phyloP scores from a whole-genome alignment of 2,113 vertebrate species.

The Oncorhynchus masou region DNA sequence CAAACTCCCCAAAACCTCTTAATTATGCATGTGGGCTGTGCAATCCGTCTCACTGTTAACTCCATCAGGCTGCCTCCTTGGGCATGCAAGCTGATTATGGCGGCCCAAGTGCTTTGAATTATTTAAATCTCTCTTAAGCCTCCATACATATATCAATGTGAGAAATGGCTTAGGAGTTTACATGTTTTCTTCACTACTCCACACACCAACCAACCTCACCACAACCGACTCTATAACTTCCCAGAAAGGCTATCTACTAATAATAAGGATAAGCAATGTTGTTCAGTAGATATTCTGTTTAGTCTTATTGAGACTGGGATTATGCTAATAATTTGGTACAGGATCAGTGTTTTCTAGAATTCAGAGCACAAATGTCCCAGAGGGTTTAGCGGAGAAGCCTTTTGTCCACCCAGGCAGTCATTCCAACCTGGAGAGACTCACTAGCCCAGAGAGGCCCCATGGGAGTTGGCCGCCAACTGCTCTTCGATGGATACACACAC shows the following conservation, averaged over 20 bases:
- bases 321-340: conserved; percentile 37
- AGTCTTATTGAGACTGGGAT: conserved; percentile 43
- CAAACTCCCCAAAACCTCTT: conserved; percentile 62
- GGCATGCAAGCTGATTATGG: conserved; percentile 78
- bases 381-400: conserved; percentile 19
- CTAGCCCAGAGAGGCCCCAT: conserved; percentile 20
- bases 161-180: conserved; percentile 74
- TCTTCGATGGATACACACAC: conserved; percentile 44
- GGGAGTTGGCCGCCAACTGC: conserved; percentile 48
- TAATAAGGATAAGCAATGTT: conserved; percentile 11
- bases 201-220: neutral
- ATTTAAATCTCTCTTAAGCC: conserved; percentile 86
- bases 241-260: neutral
- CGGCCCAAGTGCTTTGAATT: conserved; percentile 81
- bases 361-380: conserved; percentile 19
- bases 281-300: conserved; percentile 42
- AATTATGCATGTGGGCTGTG: conserved; percentile 79
- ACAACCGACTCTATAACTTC: neutral
- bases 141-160: conserved; percentile 73
- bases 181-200: conserved; percentile 52
- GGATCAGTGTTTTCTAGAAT: conserved; percentile 11
- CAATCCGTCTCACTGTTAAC: conserved; percentile 51
- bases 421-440: conserved; percentile 34
- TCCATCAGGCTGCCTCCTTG: conserved; percentile 60
- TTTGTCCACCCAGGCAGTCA: conserved; percentile 31